Conservation (phyloP, 2,888 invertebrate species). For the Argyresthia albistria region DNA sequence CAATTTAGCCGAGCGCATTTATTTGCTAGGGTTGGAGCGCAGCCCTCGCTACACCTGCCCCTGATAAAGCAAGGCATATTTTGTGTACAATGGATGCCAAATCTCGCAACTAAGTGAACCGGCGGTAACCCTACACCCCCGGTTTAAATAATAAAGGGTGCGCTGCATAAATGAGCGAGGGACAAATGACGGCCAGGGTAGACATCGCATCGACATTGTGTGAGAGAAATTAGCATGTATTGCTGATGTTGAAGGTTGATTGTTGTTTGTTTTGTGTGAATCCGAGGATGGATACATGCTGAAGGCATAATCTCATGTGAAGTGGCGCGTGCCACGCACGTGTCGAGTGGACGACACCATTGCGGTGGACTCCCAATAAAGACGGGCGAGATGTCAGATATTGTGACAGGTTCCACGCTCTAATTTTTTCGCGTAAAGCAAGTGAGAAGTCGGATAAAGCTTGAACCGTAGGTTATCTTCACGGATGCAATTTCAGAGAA, state of each 20-base stretch:
- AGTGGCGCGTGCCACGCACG: constrained; percentile 34
- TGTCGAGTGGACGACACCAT: constrained; percentile 22
- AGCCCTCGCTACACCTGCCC: constrained; percentile 6
- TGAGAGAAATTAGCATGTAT: not conserved
- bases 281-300: not conserved
- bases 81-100: constrained; percentile 13
- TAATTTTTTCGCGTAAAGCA: not conserved
- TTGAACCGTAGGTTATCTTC: no score
- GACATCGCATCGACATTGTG: not conserved
- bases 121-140: constrained; percentile 22
- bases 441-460: no score
- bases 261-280: not conserved
- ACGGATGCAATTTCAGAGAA: no score
- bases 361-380: constrained; percentile 32
- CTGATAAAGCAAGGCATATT: constrained; percentile 6
- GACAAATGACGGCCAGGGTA: not conserved
- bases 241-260: not conserved
- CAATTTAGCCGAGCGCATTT: not conserved
- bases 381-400: constrained; percentile 16
- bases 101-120: constrained; percentile 21
- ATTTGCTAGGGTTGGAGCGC: no score
- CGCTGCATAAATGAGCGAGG: constrained; percentile 7
- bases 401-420: constrained; percentile 10
- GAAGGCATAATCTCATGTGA: constrained; percentile 23
- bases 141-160: constrained; percentile 29